Base-by-base conservation (phyloP, 2,113 vertebrate species). In the Epinephelus cyanopodus region DNA sequence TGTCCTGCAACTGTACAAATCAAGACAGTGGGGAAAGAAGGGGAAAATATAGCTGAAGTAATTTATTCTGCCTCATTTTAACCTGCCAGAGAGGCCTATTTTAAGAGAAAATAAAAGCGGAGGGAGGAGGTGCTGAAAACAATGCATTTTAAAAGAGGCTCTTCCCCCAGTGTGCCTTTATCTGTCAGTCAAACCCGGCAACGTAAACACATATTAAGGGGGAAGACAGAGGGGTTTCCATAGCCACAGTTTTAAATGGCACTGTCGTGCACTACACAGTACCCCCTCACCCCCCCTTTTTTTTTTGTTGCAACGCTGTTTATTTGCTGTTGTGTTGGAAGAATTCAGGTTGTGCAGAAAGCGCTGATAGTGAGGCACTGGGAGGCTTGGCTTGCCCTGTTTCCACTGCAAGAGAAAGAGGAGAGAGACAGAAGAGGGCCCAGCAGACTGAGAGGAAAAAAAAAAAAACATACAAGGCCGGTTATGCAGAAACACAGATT, bases 401-500 rank as follows among this genome's bases (percentile, higher is more conserved):
- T 93, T 92, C 78, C 73, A 87, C 85, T 89, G 85, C 81, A 85
- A 89, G 82, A 82, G 73, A 79, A 82, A 81, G 84, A 78, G 83
- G 83, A 87, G 87, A 78, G 79, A 87, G 86, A 82, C 78, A 84
- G 83, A 85, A 90, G 88, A 86, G 88, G 88, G 85, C 91, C 90
- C 77, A 77, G 86, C 88, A 91, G 89, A 88, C 86, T 82, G 82
- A 76, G 73, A 27, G 18, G 72, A 72, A 73, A 63, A 65, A 65
- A 84, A 83, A 81, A 83, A 89, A 90, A 82, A 90, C 79, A 94
- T 89, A 92, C 83, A 89, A 93, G 93, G 92, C 93, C 78, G 81
- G 89, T 95, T 94, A 93, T 94, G 94, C 95, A 95, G 93, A 95
- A 95, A 95, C 93, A 93, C 93, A 94, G 94, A 94, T 95, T 95